These are phyloP conservation scores for Limosa lapponica DNA, from an alignment of 2,797 vertebrate species.

Conservation along the genomic window DNA sequence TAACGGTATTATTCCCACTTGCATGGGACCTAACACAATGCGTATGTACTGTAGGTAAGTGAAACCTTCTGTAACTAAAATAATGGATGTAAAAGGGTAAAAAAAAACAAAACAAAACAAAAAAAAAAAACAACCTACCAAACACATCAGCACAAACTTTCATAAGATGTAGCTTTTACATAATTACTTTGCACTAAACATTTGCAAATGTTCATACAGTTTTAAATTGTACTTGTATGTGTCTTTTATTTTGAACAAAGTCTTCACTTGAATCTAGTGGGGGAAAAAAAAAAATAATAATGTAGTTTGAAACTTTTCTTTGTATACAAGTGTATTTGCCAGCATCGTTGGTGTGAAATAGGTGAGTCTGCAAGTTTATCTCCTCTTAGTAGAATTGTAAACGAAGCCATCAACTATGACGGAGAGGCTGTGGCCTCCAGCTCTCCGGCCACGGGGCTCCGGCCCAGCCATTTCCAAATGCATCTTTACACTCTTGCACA, in stretches of 20 bases:
- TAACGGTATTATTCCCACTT: constrained; percentile 71
- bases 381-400: constrained; percentile 73
- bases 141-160: constrained; percentile 77
- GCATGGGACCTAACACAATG: constrained; percentile 70
- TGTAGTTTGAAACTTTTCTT: constrained; percentile 76
- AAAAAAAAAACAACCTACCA: constrained; percentile 57
- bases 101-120: not conserved
- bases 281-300: constrained; percentile 62
- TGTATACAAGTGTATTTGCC: constrained; percentile 75
- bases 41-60: constrained; percentile 73
- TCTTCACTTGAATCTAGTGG: constrained; percentile 77
- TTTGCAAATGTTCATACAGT: constrained; percentile 76
- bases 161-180: constrained; percentile 75
- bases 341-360: constrained; percentile 74
- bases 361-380: constrained; percentile 70
- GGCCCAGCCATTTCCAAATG: constrained; percentile 57
- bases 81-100: constrained; percentile 70
- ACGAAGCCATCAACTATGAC: constrained; percentile 57
- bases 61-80: constrained; percentile 75
- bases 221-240: constrained; percentile 78
- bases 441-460: constrained; percentile 51
- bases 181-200: constrained; percentile 79
- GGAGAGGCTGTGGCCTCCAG: constrained; percentile 53
- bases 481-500: constrained; percentile 80
- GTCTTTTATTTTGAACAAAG: constrained; percentile 73